phyloP scores from a whole-genome alignment of 2,113 vertebrate genomes.

The Hippocampus zosterae region DNA sequence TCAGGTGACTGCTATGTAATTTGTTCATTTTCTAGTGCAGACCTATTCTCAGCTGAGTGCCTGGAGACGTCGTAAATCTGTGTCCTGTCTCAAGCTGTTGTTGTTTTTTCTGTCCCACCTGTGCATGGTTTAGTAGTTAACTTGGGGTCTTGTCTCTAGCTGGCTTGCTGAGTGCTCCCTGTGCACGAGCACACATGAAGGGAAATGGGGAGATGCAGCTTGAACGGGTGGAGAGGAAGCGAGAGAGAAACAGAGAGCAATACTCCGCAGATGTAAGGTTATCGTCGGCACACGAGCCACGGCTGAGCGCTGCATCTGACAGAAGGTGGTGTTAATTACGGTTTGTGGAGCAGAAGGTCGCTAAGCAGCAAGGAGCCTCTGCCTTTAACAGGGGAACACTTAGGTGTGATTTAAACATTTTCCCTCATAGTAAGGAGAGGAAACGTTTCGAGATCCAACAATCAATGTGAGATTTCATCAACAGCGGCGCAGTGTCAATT shows the following conservation, averaged over 20 bases:
- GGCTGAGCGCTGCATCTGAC: conserved; percentile 45
- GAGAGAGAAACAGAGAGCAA: conserved; percentile 10
- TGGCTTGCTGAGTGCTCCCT: conserved; percentile 64
- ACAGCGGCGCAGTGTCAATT: conserved; percentile 24
- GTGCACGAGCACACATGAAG: conserved; percentile 56
- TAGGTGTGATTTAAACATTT: conserved; percentile 51
- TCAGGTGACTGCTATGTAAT: conserved; percentile 68
- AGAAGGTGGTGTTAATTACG: conserved; percentile 68
- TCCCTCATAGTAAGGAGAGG: conserved; percentile 14
- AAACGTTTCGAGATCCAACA: background rate
- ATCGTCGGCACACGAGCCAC: conserved; percentile 34
- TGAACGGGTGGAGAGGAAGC: conserved; percentile 11
- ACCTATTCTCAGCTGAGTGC: conserved; percentile 71
- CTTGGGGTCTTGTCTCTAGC: conserved; percentile 62
- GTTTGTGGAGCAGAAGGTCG: conserved; percentile 57
- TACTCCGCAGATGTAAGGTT: conserved; percentile 40
- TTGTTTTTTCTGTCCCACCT: conserved; percentile 76
- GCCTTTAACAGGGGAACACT: conserved; percentile 48
- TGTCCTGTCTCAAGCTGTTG: conserved; percentile 69
- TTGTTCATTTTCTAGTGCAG: conserved; percentile 67
- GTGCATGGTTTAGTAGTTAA: conserved; percentile 78
- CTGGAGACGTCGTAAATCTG: conserved; percentile 70
- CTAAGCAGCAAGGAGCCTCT: conserved; percentile 46
- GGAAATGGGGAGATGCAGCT: conserved; percentile 46
- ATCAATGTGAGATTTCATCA: conserved; percentile 33